These are phyloP conservation scores for Paramormyrops hopkinsi DNA, from an alignment of 2,797 vertebrate genomes.

Conservation along the genomic window DNA sequence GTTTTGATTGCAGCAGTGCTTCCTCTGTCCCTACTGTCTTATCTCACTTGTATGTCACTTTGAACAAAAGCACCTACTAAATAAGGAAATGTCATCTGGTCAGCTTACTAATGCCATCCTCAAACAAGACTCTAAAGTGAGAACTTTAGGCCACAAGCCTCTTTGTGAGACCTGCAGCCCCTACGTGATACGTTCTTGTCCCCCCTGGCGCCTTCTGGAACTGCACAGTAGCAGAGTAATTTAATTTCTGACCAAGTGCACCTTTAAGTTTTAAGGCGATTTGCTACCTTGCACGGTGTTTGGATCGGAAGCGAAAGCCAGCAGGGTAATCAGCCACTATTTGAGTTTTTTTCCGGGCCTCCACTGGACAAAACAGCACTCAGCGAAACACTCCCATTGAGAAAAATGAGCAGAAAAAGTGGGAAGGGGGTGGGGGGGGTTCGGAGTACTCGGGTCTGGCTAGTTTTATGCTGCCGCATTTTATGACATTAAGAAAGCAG, in stretches of 20 bases:
- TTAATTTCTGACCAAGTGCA: conserved; percentile 18
- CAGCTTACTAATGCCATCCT: neutral
- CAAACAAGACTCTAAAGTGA: neutral
- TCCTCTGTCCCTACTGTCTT: neutral
- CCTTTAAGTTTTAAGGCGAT: conserved; percentile 23
- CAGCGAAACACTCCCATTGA: conserved; percentile 49
- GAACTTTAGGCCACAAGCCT: neutral
- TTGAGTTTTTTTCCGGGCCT: conserved; percentile 25
- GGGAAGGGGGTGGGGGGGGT: conserved; percentile 18
- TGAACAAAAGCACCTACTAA: neutral
- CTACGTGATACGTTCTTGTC: neutral
- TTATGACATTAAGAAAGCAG: conserved; percentile 44
- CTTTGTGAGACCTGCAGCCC: neutral
- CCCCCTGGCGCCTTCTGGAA: neutral
- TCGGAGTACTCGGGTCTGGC: conserved; percentile 29
- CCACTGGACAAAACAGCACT: conserved; percentile 32
- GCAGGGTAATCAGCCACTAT: conserved; percentile 24
- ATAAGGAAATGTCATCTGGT: neutral
- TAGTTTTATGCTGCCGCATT: conserved; percentile 40
- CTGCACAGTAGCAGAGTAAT: neutral
- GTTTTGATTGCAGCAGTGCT: conserved; percentile 38
- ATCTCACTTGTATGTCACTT: neutral
- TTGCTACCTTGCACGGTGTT: neutral
- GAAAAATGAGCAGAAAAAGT: conserved; percentile 31
- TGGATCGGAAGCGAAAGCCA: conserved; percentile 22